phyloP scores from a whole-genome alignment of 2,888 invertebrate genomes.

The Furcula furcula region DNA sequence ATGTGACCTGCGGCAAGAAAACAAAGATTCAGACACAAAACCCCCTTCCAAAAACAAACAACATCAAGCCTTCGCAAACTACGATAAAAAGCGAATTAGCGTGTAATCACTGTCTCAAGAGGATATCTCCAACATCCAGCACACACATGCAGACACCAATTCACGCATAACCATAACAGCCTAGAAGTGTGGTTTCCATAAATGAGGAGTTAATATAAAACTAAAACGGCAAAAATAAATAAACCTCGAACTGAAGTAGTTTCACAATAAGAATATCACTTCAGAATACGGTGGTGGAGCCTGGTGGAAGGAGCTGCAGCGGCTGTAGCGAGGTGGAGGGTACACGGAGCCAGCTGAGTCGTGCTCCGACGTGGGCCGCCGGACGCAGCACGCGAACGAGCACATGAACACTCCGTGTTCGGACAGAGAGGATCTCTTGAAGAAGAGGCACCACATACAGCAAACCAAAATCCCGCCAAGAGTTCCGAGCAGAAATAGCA shows the following conservation, averaged over 20 bases:
- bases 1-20: slow-evolving; percentile 84
- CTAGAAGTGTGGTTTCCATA: slow-evolving; percentile 1
- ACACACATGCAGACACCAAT: slow-evolving; percentile 8
- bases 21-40: too few relatives aligned
- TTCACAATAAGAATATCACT: slow-evolving; percentile 70
- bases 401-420: slow-evolving; percentile 51
- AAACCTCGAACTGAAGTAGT: slow-evolving; percentile 29
- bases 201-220: slow-evolving; percentile 18
- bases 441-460: slow-evolving; percentile 84
- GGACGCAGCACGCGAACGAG: slow-evolving; percentile 66
- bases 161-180: slow-evolving; percentile 3
- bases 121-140: slow-evolving; percentile 1
- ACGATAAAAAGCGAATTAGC: slow-evolving; percentile 20
- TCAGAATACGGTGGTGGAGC: slow-evolving; percentile 93
- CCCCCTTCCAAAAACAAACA: neutral
- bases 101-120: slow-evolving; percentile 1
- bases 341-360: slow-evolving; percentile 91
- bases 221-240: slow-evolving; percentile 35
- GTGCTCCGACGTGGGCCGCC: slow-evolving; percentile 83
- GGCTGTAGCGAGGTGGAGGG: slow-evolving; percentile 91
- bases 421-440: slow-evolving; percentile 44
- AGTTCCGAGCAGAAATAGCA: slow-evolving; percentile 86
- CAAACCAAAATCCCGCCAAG: slow-evolving; percentile 86
- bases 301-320: slow-evolving; percentile 91
- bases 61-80: neutral